Base-by-base conservation (phyloP, 2,888 invertebrate genomes). In the Cheilosia pagana region DNA sequence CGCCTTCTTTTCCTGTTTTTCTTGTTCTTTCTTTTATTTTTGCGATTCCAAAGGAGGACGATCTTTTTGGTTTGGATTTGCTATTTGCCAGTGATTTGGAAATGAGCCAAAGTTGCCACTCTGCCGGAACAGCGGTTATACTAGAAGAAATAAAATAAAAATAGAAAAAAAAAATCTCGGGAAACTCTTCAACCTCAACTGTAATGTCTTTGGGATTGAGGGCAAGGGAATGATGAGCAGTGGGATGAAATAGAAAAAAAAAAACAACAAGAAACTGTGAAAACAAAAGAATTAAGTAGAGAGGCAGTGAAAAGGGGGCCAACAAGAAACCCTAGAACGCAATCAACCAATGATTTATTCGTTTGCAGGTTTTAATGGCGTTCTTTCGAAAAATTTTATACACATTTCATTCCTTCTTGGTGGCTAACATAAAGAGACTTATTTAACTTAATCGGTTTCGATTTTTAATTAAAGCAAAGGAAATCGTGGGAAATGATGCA, bases 41-140 rank as follows among this genome's bases (percentile, higher is more conserved):
- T 28, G 1, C 28, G 28, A 7, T 23, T 4, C 3, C 10, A 23
- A 19, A 55, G 55, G 39, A 60, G 39, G 41, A 68, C 48, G 53
- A 68, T 75, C 55, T 75, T 75, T 74, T 71, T 45, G 50, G 70
- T 77, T 76, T 81, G 77, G 71, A 82, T 82, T 82, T 82, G 77
- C 60, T 82, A 82, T 82, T 82, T 82, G 65, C 77, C 62, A 77
- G 82, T 78, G 82, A 82, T 82, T 82, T 82, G 82, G 82, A 82
- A 82, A 82, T 82, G 77, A 82, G 82, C 82, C 82, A 82, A 82
- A 77, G 60, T 77, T 77, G 67, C 71, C 77, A 77, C 82, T 77
- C 82, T 59, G 55, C 41, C 31, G 65, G 77, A 72, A 67, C 77
- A 72, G 82, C 60, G 82, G 82, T 82, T 75, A 70, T 68, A 74